phyloP scores from a whole-genome alignment of 2,113 vertebrate species.

The Anas platyrhynchos region DNA sequence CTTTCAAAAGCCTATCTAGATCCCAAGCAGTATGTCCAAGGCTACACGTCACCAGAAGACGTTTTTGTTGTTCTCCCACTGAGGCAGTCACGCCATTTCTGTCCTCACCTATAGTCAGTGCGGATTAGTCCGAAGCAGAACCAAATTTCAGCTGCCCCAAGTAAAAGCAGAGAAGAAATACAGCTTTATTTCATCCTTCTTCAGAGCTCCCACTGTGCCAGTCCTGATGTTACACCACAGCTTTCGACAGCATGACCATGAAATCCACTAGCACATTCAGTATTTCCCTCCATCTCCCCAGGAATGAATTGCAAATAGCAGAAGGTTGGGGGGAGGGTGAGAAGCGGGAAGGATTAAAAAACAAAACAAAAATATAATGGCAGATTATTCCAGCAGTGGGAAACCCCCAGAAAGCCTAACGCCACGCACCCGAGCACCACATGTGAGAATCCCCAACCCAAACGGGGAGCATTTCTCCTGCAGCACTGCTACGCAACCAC shows the following conservation, averaged over 20 bases:
- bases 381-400: neutral
- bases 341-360: neutral
- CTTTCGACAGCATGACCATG: neutral
- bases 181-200: neutral
- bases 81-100: neutral
- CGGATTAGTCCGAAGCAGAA: neutral
- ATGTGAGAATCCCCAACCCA: neutral
- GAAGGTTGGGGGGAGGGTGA: neutral
- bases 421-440: neutral
- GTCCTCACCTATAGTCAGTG: neutral
- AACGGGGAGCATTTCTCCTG: rapidly evolving
- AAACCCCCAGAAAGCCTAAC: neutral
- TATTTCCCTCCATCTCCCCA: neutral
- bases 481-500: neutral
- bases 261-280: neutral
- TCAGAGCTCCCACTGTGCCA: neutral
- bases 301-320: neutral
- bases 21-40: neutral
- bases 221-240: neutral
- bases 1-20: neutral
- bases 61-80: neutral
- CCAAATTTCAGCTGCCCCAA: neutral
- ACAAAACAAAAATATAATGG: neutral
- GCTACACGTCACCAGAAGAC: neutral
- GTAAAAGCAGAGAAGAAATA: neutral